Percentiles rank a stretch among this genome's conserved stretches.
Conservation (phyloP, 1,140 invertebrate species). For the Orchestia grillus region DNA sequence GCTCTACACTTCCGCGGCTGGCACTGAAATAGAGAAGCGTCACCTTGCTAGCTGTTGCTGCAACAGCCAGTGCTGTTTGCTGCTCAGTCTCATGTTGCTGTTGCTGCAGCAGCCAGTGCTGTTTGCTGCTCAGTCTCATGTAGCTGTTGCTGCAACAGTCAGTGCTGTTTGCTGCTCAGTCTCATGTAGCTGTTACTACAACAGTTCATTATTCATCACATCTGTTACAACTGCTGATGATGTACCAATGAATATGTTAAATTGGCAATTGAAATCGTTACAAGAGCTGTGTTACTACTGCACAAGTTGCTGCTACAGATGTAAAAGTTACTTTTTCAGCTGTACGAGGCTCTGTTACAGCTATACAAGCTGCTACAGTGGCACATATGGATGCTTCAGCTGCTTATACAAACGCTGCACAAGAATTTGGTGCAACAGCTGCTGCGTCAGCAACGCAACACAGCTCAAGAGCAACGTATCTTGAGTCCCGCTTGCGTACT, state of each 20-base stretch:
- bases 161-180: background rate
- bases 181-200: background rate
- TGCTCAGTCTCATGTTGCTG: background rate
- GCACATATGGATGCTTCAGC: too few relatives aligned
- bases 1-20: slow-evolving; percentile 35
- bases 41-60: slow-evolving; percentile 3
- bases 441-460: background rate
- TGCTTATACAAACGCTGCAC: too few relatives aligned
- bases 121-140: background rate
- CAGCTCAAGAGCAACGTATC: background rate
- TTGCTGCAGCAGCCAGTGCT: background rate
- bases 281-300: too few relatives aligned
- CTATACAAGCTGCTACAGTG: too few relatives aligned
- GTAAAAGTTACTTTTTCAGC: too few relatives aligned
- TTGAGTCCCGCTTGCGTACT: too few relatives aligned
- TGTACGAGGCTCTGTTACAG: too few relatives aligned
- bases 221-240: background rate
- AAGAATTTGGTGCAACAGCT: background rate
- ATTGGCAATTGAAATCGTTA: too few relatives aligned
- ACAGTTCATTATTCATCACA: background rate
- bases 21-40: slow-evolving; percentile 46
- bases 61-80: background rate
- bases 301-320: too few relatives aligned
- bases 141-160: background rate
- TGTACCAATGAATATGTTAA: background rate